Evolutionary conservation across 2,113 vertebrate genomes (phyloP).

Genomic region (Notarius lentiginosus): DNA sequence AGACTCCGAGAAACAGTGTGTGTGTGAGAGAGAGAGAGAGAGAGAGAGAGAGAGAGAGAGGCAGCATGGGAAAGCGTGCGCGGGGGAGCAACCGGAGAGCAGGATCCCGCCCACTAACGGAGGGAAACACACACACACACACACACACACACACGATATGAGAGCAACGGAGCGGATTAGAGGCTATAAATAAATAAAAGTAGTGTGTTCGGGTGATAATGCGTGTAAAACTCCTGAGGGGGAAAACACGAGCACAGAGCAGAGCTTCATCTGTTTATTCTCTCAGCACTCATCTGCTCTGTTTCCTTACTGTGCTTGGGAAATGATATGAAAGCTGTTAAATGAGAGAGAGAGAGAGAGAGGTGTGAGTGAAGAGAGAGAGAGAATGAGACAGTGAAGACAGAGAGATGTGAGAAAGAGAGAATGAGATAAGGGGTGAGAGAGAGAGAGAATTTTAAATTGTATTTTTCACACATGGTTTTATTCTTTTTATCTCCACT

Average conservation of each 20-base stretch:
- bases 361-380: neutral
- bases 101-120: slow-evolving; percentile 31
- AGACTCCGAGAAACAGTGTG: neutral
- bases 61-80: slow-evolving; percentile 20
- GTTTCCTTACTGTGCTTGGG: neutral
- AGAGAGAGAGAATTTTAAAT: neutral
- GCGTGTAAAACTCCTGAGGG: no score
- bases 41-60: slow-evolving; percentile 46
- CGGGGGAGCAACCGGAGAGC: slow-evolving; percentile 32
- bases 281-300: neutral
- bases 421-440: neutral
- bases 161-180: neutral
- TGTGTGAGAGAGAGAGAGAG: neutral
- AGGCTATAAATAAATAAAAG: slow-evolving; percentile 8
- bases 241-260: neutral
- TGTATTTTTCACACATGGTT: no score
- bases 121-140: neutral
- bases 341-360: neutral
- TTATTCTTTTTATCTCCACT: no score
- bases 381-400: neutral
- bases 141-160: neutral
- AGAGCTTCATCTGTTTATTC: neutral
- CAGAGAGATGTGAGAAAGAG: neutral
- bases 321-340: neutral
- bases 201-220: neutral